Conservation (phyloP, 2,888 invertebrate species). For the Encarsia formosa region DNA sequence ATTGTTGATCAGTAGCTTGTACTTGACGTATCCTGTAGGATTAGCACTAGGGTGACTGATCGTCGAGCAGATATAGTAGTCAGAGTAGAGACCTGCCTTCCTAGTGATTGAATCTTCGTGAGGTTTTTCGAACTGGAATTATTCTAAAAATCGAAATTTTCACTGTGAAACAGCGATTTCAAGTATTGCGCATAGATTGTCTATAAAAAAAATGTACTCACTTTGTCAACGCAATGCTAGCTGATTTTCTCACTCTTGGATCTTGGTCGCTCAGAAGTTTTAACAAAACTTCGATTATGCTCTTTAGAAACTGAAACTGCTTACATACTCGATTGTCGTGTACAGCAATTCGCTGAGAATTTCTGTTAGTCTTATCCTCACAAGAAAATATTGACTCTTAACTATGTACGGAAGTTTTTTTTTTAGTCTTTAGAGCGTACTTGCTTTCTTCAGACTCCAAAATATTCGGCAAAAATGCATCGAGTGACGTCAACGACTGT, state of each 20-base stretch:
- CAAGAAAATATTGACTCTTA: constrained; percentile 78
- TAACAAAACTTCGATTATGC: constrained; percentile 61
- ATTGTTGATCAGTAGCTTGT: constrained; percentile 52
- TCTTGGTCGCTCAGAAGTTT: constrained; percentile 71
- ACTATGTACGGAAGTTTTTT: constrained; percentile 62
- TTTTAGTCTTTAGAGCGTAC: constrained; percentile 57
- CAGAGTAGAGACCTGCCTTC: constrained; percentile 51
- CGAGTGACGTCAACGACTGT: constrained; percentile 65
- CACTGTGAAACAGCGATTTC: no score
- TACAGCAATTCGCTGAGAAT: constrained; percentile 61
- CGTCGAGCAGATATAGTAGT: constrained; percentile 41
- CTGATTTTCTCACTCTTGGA: constrained; percentile 69
- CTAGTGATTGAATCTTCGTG: constrained; percentile 57
- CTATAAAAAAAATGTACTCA: no score
- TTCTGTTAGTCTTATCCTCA: constrained; percentile 70
- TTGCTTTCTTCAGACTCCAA: constrained; percentile 61
- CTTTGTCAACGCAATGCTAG: constrained; percentile 64
- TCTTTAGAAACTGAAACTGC: constrained; percentile 58
- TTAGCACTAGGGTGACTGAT: constrained; percentile 24
- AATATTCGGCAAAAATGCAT: constrained; percentile 58
- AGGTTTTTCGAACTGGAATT: no score
- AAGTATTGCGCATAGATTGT: no score
- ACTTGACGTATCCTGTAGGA: constrained; percentile 29
- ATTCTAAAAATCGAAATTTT: no score
- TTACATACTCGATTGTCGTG: constrained; percentile 57